These are phyloP conservation scores for Oceanodroma tethys DNA, from an alignment of 2,113 vertebrate species.

Conservation along the genomic window DNA sequence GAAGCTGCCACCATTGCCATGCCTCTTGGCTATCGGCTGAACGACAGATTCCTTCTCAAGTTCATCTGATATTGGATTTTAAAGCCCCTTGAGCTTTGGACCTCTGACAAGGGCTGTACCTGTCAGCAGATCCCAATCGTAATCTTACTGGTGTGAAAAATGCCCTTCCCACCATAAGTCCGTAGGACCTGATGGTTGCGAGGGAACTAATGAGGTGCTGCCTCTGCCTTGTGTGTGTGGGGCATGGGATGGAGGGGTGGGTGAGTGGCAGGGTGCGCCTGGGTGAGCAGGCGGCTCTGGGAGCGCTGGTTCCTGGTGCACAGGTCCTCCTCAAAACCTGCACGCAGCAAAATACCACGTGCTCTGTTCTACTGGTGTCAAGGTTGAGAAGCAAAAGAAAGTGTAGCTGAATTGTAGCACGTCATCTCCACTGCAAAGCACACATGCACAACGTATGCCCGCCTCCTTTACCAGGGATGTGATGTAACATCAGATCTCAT, in stretches of 20 bases:
- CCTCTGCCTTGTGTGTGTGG: neutral
- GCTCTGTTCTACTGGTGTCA: neutral
- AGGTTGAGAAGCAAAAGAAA: neutral
- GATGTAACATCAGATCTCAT: neutral
- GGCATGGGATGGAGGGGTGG: neutral
- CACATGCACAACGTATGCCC: fast-evolving
- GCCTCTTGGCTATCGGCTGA: neutral
- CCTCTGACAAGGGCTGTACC: neutral
- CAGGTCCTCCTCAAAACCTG: neutral
- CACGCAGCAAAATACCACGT: fast-evolving
- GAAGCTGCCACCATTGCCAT: neutral
- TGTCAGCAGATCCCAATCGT: fast-evolving
- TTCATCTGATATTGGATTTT: neutral
- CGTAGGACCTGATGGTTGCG: fast-evolving
- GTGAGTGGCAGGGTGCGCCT: too few relatives aligned
- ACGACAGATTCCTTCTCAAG: fast-evolving
- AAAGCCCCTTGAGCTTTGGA: neutral
- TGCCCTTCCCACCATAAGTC: neutral
- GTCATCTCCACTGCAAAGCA: neutral
- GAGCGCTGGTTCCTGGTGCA: neutral
- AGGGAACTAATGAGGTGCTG: neutral
- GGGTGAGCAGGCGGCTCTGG: fast-evolving
- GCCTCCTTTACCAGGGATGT: neutral
- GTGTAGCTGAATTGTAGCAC: neutral
- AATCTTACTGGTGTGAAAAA: neutral